A percentile compares a stretch with the other conserved stretches of the same genome.
These are phyloP conservation scores for Papilio polytes DNA, from an alignment of 1,140 invertebrate genomes.

Conservation along the genomic window DNA sequence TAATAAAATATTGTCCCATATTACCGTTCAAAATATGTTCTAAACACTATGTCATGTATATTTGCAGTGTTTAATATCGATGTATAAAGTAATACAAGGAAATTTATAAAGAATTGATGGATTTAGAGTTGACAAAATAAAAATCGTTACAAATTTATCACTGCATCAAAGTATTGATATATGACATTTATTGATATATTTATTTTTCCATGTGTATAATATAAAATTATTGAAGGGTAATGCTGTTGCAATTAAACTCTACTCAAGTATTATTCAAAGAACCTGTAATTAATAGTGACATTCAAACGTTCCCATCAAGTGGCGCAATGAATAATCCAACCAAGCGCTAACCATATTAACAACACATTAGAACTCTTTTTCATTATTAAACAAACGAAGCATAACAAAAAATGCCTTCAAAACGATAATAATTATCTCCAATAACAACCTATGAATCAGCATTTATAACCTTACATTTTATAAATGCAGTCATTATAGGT, in stretches of 20 bases:
- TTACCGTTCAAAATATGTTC: too few species aligned
- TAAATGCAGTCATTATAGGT: conserved; percentile 54
- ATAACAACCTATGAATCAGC: conserved; percentile 72
- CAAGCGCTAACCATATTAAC: conserved; percentile 17
- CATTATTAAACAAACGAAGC: conserved; percentile 53
- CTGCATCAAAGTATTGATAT: not conserved
- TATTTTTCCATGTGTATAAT: not conserved
- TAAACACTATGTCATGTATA: too few species aligned
- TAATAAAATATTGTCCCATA: too few species aligned
- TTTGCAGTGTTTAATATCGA: too few species aligned
- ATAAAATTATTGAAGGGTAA: not conserved
- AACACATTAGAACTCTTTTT: conserved; percentile 18
- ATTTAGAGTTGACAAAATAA: too few species aligned
- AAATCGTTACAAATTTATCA: not conserved
- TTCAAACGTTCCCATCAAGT: conserved; percentile 4
- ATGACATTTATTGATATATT: too few species aligned
- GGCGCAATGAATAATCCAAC: not conserved
- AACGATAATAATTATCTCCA: conserved; percentile 56
- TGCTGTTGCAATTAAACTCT: not conserved
- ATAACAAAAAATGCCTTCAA: conserved; percentile 52
- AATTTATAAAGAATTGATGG: too few species aligned
- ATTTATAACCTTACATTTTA: conserved; percentile 64
- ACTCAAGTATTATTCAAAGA: not conserved
- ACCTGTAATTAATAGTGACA: not conserved
- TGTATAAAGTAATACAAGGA: too few species aligned